A percentile compares a stretch with the other conserved stretches of the same genome.
These are phyloP conservation scores for Acheta domesticus DNA, from an alignment of 2,888 invertebrate genomes.

Conservation along the genomic window DNA sequence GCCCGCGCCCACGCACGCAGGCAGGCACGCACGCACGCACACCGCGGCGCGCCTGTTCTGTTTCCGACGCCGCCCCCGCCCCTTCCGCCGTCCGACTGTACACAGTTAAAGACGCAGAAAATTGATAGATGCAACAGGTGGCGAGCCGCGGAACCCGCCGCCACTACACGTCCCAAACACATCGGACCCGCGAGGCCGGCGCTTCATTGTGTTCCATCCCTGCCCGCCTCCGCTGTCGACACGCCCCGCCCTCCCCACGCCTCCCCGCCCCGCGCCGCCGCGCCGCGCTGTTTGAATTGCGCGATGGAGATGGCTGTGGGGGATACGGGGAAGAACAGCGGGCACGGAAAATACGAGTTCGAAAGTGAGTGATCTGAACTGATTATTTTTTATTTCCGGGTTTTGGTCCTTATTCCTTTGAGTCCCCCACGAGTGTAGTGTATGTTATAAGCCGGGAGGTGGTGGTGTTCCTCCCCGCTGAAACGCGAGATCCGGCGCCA, in stretches of 20 bases:
- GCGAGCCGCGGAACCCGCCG: conserved; percentile 10
- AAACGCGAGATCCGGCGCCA: too few relatives aligned
- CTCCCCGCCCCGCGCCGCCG: neutral
- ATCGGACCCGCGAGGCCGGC: conserved; percentile 6
- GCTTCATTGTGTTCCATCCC: neutral
- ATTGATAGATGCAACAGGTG: conserved; percentile 27
- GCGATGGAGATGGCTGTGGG: too few relatives aligned
- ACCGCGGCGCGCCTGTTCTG: neutral
- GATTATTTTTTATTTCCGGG: neutral
- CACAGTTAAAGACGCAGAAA: conserved; percentile 23
- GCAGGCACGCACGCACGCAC: neutral
- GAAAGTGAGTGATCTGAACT: neutral
- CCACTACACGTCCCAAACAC: conserved; percentile 18
- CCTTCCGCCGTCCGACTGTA: conserved; percentile 4
- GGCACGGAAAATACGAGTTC: neutral
- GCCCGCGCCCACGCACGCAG: neutral
- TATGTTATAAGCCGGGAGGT: too few relatives aligned
- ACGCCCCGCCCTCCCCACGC: neutral
- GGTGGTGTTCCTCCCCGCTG: too few relatives aligned
- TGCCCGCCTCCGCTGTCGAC: neutral
- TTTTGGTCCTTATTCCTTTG: too few relatives aligned
- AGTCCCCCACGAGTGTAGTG: too few relatives aligned
- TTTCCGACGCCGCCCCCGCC: neutral
- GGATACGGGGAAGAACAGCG: neutral
- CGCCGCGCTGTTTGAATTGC: neutral